Evolutionary conservation across 2,888 invertebrate genomes (phyloP).

Genomic region (Ischnura elegans): DNA sequence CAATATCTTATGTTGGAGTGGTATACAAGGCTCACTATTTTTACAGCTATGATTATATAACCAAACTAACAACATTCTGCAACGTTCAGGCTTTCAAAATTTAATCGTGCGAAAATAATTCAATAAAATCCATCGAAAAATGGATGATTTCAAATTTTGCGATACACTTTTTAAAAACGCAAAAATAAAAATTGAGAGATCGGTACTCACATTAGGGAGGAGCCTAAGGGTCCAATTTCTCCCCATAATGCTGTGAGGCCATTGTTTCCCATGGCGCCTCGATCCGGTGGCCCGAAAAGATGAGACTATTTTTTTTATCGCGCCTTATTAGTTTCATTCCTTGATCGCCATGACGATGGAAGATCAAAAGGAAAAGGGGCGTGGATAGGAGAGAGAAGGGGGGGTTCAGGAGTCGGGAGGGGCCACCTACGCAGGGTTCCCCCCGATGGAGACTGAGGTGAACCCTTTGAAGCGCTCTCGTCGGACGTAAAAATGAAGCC

Average conservation of each 20-base stretch:
- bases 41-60: too few relatives aligned
- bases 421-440: background rate
- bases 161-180: background rate
- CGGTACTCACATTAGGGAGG: background rate
- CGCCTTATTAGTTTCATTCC: slow-evolving; percentile 26
- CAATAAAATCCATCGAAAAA: too few relatives aligned
- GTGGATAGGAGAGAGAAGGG: background rate
- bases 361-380: slow-evolving; percentile 3
- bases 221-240: background rate
- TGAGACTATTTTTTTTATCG: background rate
- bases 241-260: background rate
- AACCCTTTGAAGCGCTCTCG: background rate
- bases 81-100: too few relatives aligned
- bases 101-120: too few relatives aligned
- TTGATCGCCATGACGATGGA: background rate
- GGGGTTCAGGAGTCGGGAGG: background rate
- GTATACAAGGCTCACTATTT: too few relatives aligned
- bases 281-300: background rate
- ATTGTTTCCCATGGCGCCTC: background rate
- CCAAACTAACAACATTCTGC: too few relatives aligned
- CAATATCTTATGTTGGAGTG: too few relatives aligned
- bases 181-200: background rate
- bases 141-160: background rate
- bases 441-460: background rate
- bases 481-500: background rate